Percentiles rank a stretch among this genome's conserved stretches.
These are phyloP conservation scores for Galerucella pusilla DNA, from an alignment of 2,888 invertebrate genomes.

Conservation along the genomic window DNA sequence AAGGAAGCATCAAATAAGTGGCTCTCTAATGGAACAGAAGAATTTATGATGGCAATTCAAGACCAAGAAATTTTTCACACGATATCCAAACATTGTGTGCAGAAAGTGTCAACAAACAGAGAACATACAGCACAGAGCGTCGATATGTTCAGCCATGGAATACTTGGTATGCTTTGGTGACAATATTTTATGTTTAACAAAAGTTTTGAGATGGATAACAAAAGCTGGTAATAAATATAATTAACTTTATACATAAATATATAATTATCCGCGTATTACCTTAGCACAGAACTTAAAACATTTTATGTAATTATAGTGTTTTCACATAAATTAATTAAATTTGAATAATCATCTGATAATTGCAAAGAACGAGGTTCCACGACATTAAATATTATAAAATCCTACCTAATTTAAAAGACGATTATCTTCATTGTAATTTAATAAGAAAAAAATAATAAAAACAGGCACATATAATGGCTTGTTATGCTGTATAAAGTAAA, in stretches of 20 bases:
- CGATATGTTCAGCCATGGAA: no score
- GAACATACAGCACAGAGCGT: no score
- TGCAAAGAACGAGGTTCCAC: slow-evolving; percentile 2
- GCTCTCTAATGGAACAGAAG: no score
- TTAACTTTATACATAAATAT: background rate
- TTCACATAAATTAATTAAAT: slow-evolving; percentile 8
- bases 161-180: no score
- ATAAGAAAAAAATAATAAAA: slow-evolving; percentile 3
- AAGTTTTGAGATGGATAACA: background rate
- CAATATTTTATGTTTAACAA: no score
- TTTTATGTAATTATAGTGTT: background rate
- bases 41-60: no score
- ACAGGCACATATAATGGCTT: slow-evolving; percentile 19
- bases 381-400: background rate
- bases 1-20: no score
- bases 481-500: slow-evolving; percentile 35
- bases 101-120: no score
- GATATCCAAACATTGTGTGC: no score
- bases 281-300: background rate
- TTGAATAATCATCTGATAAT: slow-evolving; percentile 2
- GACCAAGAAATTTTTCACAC: no score
- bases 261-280: background rate
- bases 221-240: background rate
- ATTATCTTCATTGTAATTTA: slow-evolving; percentile 17
- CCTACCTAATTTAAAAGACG: slow-evolving; percentile 5